Evolutionary conservation across 2,113 vertebrate genomes (phyloP).

Genomic region (Zeus faber): DNA sequence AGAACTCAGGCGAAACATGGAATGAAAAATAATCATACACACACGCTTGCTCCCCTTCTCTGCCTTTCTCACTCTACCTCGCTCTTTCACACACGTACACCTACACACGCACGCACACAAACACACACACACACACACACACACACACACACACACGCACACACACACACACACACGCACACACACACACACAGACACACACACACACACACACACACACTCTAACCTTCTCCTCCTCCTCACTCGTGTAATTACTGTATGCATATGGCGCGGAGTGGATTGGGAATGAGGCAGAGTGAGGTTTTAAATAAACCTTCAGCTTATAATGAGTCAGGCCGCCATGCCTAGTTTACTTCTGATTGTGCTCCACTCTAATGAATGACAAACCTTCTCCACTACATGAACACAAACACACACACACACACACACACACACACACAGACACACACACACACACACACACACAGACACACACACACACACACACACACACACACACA

Average conservation of each 20-base stretch:
- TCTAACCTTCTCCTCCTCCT: conserved; percentile 90
- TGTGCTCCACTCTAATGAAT: conserved; percentile 75
- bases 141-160: conserved; percentile 20
- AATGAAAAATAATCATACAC: conserved; percentile 92
- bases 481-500: not conserved
- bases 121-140: conserved; percentile 25
- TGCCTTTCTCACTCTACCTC: conserved; percentile 25
- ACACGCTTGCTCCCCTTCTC: conserved; percentile 23
- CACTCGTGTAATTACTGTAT: conserved; percentile 94
- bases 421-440: conserved; percentile 25
- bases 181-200: conserved; percentile 24
- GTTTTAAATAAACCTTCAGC: conserved; percentile 86
- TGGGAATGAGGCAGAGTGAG: conserved; percentile 83
- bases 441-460: conserved; percentile 10
- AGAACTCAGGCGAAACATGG: conserved; percentile 98
- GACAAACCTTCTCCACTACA: conserved; percentile 61
- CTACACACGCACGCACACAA: conserved; percentile 20
- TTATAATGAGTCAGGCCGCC: conserved; percentile 80
- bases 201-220: conserved; percentile 82
- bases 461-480: not conserved
- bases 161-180: conserved; percentile 13
- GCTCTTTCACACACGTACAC: conserved; percentile 12
- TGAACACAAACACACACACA: conserved; percentile 14
- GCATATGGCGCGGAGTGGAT: conserved; percentile 92
- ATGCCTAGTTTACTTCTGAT: conserved; percentile 81